These are phyloP conservation scores for Drosophila lutescens DNA, from an alignment of 2,888 invertebrate species.

Conservation along the genomic window DNA sequence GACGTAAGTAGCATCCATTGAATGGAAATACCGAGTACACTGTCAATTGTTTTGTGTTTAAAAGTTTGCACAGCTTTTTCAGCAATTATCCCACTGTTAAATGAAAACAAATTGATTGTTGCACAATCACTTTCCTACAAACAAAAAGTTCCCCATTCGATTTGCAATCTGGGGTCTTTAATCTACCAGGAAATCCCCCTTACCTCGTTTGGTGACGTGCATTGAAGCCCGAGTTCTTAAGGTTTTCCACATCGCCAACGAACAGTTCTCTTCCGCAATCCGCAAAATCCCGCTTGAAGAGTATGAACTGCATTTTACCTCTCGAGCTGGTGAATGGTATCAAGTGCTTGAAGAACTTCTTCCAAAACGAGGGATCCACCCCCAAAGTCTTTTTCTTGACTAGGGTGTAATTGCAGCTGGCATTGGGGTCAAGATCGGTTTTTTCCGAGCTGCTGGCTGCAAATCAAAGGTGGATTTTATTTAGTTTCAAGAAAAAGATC, in stretches of 20 bases:
- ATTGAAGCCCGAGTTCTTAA: slow-evolving; percentile 79
- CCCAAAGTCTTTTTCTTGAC: slow-evolving; percentile 64
- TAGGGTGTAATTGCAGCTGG: slow-evolving; percentile 73
- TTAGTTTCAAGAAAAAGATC: background rate
- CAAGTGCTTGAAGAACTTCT: slow-evolving; percentile 79
- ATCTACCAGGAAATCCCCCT: slow-evolving; percentile 34
- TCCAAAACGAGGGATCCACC: slow-evolving; percentile 77
- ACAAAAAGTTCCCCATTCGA: slow-evolving; percentile 9
- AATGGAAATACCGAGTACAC: slow-evolving; percentile 16
- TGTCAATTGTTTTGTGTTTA: background rate
- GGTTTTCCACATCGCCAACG: slow-evolving; percentile 68
- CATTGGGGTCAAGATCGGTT: slow-evolving; percentile 29
- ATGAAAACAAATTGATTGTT: slow-evolving; percentile 13
- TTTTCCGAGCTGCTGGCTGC: slow-evolving; percentile 13
- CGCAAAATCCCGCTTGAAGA: slow-evolving; percentile 81
- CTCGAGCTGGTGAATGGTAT: slow-evolving; percentile 72
- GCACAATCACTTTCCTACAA: slow-evolving; percentile 12
- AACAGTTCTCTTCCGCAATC: slow-evolving; percentile 81
- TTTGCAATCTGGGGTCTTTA: slow-evolving; percentile 9
- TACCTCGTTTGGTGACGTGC: slow-evolving; percentile 81
- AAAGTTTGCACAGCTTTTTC: slow-evolving; percentile 17
- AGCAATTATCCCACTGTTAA: slow-evolving; percentile 4
- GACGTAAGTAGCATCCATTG: slow-evolving; percentile 1
- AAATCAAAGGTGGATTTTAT: background rate
- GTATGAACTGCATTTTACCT: slow-evolving; percentile 80